Evolutionary conservation across 2,113 vertebrate species (phyloP).

Genomic region (Clarias batrachus): DNA sequence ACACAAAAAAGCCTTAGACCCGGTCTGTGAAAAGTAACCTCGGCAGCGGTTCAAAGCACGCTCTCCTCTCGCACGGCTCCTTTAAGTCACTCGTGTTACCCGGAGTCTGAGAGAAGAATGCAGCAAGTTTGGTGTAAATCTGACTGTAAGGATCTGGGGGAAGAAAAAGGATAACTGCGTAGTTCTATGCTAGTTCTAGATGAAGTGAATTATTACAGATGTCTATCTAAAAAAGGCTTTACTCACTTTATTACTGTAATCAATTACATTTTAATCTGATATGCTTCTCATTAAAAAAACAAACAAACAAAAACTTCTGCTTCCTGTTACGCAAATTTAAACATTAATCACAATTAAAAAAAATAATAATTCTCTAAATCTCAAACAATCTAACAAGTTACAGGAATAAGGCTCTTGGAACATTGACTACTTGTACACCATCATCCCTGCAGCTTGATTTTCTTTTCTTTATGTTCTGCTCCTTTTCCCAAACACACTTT

Average conservation of each 20-base stretch:
- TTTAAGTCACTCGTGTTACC: constrained; percentile 26
- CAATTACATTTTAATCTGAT: background rate
- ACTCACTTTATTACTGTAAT: background rate
- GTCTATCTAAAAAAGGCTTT: background rate
- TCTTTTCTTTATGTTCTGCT: too few relatives aligned
- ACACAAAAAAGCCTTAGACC: constrained; percentile 52
- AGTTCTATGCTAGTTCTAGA: background rate
- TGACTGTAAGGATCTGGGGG: background rate
- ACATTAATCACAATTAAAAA: too few relatives aligned
- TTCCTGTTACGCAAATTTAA: background rate
- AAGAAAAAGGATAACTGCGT: background rate
- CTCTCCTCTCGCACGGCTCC: constrained; percentile 44
- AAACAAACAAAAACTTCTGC: background rate
- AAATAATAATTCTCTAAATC: too few relatives aligned
- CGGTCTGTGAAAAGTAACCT: constrained; percentile 58
- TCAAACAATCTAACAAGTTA: background rate
- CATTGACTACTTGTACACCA: too few relatives aligned
- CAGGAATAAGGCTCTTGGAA: too few relatives aligned
- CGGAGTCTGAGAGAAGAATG: constrained; percentile 11
- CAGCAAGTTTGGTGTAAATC: background rate
- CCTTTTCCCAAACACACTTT: too few relatives aligned
- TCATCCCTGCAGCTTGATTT: too few relatives aligned
- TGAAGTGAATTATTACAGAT: background rate
- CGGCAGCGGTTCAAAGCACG: constrained; percentile 54
- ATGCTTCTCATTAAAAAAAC: background rate